Evolutionary conservation across 2,797 vertebrate genomes (phyloP).

Genomic region (Coilia nasus): DNA sequence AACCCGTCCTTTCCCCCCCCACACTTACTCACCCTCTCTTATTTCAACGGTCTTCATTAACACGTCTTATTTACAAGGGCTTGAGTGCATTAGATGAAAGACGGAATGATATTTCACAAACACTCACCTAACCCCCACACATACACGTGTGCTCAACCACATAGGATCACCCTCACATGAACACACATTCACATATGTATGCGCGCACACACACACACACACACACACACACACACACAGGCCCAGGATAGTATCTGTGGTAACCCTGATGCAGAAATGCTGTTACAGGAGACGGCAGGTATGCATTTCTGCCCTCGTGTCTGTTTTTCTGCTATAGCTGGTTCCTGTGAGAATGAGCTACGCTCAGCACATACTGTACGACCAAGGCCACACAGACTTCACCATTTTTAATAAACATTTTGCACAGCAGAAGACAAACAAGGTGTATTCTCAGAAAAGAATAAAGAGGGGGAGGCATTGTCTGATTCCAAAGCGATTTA

Average conservation of each 20-base stretch:
- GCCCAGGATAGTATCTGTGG: not conserved
- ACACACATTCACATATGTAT: conserved; percentile 9
- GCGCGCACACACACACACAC: conserved; percentile 16
- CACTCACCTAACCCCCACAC: not conserved
- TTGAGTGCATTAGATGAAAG: conserved; percentile 10
- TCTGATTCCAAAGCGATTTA: not conserved
- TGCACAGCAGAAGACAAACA: not conserved
- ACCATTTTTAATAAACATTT: conserved; percentile 9
- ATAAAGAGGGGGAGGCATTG: not conserved
- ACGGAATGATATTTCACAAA: not conserved
- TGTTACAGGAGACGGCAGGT: conserved; percentile 5
- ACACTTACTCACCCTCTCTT: not conserved
- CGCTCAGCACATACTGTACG: not conserved
- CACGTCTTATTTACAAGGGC: conserved; percentile 1
- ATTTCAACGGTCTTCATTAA: not conserved
- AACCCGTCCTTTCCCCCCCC: not conserved
- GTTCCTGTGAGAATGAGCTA: not conserved
- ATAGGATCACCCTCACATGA: not conserved
- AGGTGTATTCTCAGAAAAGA: not conserved
- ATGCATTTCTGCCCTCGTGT: not conserved
- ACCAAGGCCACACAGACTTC: not conserved
- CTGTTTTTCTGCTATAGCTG: not conserved
- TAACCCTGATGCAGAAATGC: not conserved
- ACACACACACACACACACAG: conserved; percentile 18
- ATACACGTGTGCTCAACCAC: too few species aligned